phyloP scores from a whole-genome alignment of 2,888 invertebrate genomes.

The Cephus runcator region DNA sequence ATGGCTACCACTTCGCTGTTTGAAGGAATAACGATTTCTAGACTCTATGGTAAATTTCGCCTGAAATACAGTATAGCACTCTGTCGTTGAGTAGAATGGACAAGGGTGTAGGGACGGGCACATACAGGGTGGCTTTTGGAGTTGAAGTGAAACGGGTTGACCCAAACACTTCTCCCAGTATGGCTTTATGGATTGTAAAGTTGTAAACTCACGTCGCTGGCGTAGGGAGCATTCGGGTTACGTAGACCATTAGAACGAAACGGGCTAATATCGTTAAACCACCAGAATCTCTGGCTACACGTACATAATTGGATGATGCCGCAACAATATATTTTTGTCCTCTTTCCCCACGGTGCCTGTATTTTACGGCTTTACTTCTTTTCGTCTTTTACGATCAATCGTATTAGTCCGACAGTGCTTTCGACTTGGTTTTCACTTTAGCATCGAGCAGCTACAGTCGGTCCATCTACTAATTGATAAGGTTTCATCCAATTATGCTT shows the following conservation, averaged over 20 bases:
- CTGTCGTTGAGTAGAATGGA: background rate
- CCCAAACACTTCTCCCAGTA: slow-evolving; percentile 34
- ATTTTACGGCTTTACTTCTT: background rate
- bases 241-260: slow-evolving; percentile 40
- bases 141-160: slow-evolving; percentile 30
- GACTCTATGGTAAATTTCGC: background rate
- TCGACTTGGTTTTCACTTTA: background rate
- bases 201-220: slow-evolving; percentile 43
- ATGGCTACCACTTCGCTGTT: background rate
- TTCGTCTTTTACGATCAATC: background rate
- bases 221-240: slow-evolving; percentile 19
- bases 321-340: background rate
- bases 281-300: slow-evolving; percentile 22
- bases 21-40: background rate
- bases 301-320: slow-evolving; percentile 25
- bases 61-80: background rate
- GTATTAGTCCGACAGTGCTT: background rate
- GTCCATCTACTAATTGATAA: background rate
- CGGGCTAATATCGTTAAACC: slow-evolving; percentile 35
- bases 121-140: background rate
- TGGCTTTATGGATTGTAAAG: slow-evolving; percentile 54
- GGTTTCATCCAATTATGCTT: background rate
- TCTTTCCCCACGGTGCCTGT: background rate
- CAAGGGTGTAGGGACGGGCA: background rate
- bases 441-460: background rate